These are phyloP conservation scores for Drosophila leontia DNA, from an alignment of 1,140 invertebrate species.

Conservation along the genomic window DNA sequence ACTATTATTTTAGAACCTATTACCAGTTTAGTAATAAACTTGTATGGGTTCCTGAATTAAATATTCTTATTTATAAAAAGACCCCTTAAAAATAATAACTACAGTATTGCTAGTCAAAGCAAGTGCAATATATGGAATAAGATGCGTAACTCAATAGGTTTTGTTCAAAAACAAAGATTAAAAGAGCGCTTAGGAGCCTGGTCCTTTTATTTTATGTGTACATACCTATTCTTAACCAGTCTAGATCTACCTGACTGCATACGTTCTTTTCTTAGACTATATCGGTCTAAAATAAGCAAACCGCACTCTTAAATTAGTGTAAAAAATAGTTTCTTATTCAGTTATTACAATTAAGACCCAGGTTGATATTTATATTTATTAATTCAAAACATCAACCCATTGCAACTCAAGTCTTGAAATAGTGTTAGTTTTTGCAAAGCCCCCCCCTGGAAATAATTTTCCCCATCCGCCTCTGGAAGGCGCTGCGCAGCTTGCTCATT, in stretches of 20 bases:
- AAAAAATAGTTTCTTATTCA: too few relatives aligned
- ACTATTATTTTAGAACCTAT: too few relatives aligned
- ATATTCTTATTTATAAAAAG: neutral
- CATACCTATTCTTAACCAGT: neutral
- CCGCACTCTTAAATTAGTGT: too few relatives aligned
- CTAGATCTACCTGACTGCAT: neutral
- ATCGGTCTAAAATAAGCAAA: too few relatives aligned
- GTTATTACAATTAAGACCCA: too few relatives aligned
- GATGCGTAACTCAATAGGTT: neutral
- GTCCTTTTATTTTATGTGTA: neutral
- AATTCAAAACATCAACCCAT: neutral
- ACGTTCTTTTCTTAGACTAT: neutral
- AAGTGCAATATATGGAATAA: neutral
- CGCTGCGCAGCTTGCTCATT: slow-evolving; percentile 20
- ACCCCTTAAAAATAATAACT: neutral
- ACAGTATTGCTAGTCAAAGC: neutral
- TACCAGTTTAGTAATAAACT: neutral
- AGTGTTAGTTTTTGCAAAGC: neutral
- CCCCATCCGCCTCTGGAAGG: slow-evolving; percentile 10
- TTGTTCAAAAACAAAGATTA: neutral
- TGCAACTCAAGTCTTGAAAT: too few relatives aligned
- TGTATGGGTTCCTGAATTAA: neutral
- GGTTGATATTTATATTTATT: neutral
- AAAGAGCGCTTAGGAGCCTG: neutral
- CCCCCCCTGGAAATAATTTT: slow-evolving; percentile 1